These are phyloP conservation scores for Notarius quadriscutis DNA, from an alignment of 2,113 vertebrate species.

Conservation along the genomic window DNA sequence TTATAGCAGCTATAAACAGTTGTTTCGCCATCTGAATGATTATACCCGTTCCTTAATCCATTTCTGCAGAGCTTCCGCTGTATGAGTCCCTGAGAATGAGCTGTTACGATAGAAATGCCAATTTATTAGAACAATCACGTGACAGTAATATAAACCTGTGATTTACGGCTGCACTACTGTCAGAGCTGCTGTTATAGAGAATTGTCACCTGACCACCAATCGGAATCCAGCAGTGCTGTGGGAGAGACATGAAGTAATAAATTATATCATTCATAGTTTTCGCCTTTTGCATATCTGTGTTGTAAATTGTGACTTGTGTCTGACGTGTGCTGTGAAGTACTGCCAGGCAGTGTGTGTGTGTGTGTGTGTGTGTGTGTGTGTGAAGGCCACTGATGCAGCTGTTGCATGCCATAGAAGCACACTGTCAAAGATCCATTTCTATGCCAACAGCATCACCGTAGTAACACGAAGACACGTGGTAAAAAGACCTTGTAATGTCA, in stretches of 20 bases:
- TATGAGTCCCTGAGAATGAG: no score
- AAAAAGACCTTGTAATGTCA: neutral
- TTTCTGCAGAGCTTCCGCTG: no score
- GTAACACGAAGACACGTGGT: neutral
- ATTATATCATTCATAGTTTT: neutral
- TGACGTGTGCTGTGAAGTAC: neutral
- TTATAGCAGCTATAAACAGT: neutral
- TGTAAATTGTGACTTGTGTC: neutral
- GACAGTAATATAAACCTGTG: no score
- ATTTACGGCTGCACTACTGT: neutral
- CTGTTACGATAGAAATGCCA: no score
- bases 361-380: neutral
- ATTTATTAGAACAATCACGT: no score
- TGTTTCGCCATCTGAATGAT: no score
- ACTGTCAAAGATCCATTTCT: slow-evolving; percentile 21
- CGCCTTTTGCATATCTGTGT: neutral
- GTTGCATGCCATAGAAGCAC: neutral
- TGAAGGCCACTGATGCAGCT: neutral
- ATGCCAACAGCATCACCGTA: slow-evolving; percentile 6
- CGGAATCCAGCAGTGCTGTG: neutral
- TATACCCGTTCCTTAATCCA: no score
- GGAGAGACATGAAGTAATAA: neutral
- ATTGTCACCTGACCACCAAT: neutral
- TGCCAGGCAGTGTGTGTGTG: neutral
- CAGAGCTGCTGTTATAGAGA: neutral